phyloP scores from a whole-genome alignment of 2,113 vertebrate species.

The Rhynchopsitta pachyrhyncha region DNA sequence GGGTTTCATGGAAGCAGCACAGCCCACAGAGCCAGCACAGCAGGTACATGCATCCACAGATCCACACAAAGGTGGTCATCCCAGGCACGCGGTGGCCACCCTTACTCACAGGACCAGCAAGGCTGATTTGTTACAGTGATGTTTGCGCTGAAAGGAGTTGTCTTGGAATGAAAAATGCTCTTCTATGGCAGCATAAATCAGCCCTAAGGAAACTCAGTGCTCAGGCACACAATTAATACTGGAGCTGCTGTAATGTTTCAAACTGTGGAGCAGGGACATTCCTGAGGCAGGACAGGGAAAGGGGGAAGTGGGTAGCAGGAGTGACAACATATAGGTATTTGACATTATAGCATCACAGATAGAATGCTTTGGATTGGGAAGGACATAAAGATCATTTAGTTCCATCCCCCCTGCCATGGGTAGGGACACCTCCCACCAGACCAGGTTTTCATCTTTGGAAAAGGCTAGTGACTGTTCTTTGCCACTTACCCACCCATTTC shows the following conservation, averaged over 20 bases:
- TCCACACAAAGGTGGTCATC: fast-evolving
- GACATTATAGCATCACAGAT: background rate
- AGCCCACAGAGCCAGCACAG: no score
- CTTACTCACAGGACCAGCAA: fast-evolving
- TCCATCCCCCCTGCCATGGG: background rate
- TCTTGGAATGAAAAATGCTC: background rate
- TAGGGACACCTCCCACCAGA: background rate
- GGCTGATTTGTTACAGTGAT: background rate
- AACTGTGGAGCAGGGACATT: background rate
- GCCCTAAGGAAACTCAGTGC: background rate
- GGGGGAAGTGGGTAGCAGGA: background rate
- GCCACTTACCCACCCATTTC: background rate
- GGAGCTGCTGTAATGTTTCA: background rate
- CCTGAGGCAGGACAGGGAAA: background rate
- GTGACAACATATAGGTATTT: background rate
- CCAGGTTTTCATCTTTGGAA: background rate
- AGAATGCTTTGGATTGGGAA: background rate
- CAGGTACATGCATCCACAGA: background rate
- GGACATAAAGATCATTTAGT: background rate
- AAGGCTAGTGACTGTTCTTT: background rate
- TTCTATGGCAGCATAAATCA: background rate
- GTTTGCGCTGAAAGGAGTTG: fast-evolving
- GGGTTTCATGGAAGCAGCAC: background rate
- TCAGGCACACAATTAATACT: fast-evolving
- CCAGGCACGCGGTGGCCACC: fast-evolving